phyloP scores from a whole-genome alignment of 2,797 vertebrate genomes.

The Cheirogaleus major region DNA sequence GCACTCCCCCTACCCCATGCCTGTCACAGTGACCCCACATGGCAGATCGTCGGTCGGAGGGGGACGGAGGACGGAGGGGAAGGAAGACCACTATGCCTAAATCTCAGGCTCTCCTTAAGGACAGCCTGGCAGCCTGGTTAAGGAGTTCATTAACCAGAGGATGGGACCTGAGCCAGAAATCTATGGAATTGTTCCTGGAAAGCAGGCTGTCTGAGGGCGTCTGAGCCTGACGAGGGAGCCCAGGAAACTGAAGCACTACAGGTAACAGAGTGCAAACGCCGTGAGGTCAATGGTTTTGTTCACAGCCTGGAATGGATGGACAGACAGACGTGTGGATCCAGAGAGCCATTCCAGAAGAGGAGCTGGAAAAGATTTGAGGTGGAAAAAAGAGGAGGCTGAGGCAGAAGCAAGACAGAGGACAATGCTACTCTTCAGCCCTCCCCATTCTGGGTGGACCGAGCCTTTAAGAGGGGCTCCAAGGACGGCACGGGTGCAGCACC shows the following conservation, averaged over 20 bases:
- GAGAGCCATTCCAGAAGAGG: not conserved
- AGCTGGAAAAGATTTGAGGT: not conserved
- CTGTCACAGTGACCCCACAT: not conserved
- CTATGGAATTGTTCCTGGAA: conserved; percentile 46
- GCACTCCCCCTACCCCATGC: not conserved
- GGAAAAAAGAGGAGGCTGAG: not conserved
- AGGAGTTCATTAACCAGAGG: not conserved
- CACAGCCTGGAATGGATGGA: not conserved
- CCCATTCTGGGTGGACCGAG: not conserved
- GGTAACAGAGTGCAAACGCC: not conserved
- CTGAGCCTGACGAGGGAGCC: not conserved
- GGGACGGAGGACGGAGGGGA: not conserved
- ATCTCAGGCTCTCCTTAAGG: not conserved
- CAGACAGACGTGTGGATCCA: not conserved
- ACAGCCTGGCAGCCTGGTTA: not conserved
- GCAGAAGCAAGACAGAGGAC: not conserved
- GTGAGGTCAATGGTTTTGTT: not conserved
- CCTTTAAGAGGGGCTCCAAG: not conserved
- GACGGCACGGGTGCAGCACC: not conserved
- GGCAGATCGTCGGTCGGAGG: not conserved
- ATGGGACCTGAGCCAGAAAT: conserved; percentile 24
- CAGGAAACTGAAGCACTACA: not conserved
- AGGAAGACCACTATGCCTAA: not conserved
- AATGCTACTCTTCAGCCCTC: not conserved
- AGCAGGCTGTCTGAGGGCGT: conserved; percentile 4